Conservation (phyloP, 2,113 vertebrate genomes). For the Tiliqua scincoides region DNA sequence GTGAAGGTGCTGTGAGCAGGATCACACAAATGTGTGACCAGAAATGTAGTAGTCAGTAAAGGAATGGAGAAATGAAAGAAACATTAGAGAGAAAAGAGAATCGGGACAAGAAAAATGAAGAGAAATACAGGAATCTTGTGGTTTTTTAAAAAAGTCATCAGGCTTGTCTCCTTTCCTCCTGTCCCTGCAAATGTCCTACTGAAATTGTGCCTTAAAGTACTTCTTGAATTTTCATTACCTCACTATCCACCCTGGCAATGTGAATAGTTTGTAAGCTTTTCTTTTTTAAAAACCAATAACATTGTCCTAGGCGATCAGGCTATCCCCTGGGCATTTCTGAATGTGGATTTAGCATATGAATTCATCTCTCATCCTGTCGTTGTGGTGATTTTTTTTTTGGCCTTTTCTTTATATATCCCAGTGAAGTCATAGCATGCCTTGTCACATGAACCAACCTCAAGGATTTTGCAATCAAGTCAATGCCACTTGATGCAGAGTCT, state of each 20-base stretch:
- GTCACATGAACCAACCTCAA: not conserved
- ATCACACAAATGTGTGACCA: not conserved
- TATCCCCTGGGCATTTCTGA: not conserved
- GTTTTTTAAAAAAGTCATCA: too few species aligned
- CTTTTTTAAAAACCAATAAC: not conserved
- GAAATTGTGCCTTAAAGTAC: too few species aligned
- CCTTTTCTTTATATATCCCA: not conserved
- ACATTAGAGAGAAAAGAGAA: not conserved
- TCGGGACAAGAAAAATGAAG: too few species aligned
- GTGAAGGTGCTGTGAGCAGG: not conserved
- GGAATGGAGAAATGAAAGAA: not conserved
- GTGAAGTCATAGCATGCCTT: not conserved
- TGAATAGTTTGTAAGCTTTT: slow-evolving; percentile 40
- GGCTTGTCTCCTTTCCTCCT: too few species aligned
- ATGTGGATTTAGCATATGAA: slow-evolving; percentile 8
- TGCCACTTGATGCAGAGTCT: not conserved
- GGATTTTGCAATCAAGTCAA: not conserved
- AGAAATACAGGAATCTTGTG: too few species aligned
- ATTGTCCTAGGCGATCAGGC: slow-evolving; percentile 23
- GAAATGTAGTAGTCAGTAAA: not conserved
- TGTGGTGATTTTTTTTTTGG: not conserved
- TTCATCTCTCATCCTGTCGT: not conserved
- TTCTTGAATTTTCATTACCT: slow-evolving; percentile 30
- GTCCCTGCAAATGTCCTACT: too few species aligned
- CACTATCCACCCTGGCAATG: slow-evolving; percentile 18